These are phyloP conservation scores for Pyxicephalus adspersus DNA, from an alignment of 2,113 vertebrate genomes.

Conservation along the genomic window DNA sequence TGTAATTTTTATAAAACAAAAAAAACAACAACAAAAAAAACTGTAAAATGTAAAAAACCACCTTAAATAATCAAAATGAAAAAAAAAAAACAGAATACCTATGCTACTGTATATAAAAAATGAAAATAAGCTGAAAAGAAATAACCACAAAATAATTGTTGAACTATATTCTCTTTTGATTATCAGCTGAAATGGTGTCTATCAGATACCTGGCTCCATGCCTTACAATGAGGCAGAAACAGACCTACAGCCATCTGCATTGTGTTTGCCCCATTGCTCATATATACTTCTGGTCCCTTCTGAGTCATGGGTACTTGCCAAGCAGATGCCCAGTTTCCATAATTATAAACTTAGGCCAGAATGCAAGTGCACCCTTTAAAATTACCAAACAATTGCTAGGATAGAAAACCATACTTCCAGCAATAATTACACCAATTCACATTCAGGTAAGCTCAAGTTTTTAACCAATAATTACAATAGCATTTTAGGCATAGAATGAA, in stretches of 20 bases:
- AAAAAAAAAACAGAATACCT: too few species aligned
- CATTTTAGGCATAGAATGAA: too few species aligned
- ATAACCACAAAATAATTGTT: background rate
- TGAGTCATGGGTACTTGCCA: constrained; percentile 40
- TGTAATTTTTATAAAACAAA: too few species aligned
- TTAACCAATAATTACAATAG: too few species aligned
- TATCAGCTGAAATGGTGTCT: background rate
- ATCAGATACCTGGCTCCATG: constrained; percentile 14
- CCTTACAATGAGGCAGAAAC: background rate
- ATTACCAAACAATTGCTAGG: background rate
- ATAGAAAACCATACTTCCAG: background rate
- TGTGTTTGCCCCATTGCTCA: constrained; percentile 39
- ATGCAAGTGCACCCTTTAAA: background rate
- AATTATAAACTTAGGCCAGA: constrained; percentile 5
- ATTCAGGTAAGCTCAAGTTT: background rate
- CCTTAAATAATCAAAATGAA: too few species aligned
- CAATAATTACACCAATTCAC: background rate
- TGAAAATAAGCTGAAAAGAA: background rate
- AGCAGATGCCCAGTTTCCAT: constrained; percentile 41
- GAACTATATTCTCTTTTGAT: constrained; percentile 1
- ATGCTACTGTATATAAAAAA: too few species aligned
- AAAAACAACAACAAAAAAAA: too few species aligned
- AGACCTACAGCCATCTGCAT: constrained; percentile 27
- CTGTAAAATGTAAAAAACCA: too few species aligned
- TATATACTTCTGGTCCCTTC: constrained; percentile 6